Evolutionary conservation across 2,888 invertebrate species (phyloP), one percentile per base, ranked within the genome.

Genomic region (Timandra comae): DNA sequence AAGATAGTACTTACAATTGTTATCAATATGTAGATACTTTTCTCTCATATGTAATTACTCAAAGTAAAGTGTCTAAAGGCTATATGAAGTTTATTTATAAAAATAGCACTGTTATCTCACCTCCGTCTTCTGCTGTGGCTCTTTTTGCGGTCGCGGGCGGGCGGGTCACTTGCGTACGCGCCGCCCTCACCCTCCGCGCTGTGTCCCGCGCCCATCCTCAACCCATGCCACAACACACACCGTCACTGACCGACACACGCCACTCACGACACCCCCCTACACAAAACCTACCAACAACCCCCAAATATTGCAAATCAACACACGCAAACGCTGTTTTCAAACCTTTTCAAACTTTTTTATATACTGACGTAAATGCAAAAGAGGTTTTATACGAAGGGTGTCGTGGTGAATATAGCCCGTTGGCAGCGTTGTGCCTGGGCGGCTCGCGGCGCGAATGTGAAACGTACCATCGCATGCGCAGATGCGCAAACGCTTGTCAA

Each of bases 121-220:
- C 86, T 85, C 67, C 86, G 77, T 62, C 80, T 76, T 66, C 71
- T 78, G 48, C 59, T 73, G 41, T 73, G 63, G 19, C 55, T 59
- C 60, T 80, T 82, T 52, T 65, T 71, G 47, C 81, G 74, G 39
- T 76, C 68, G 33, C 71, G 73, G 61, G 82, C 68, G 56, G 85
- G 81, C 74, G 84, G 82, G 56, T 85, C 85, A 73, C 86, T 82
- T 30, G 82, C 77, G 63, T 72, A 78, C 44, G 81, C 81, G 64
- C 80, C 77, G 55, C 71, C 74, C 32, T 77, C 82, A 53, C 78
- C 80, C 61, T 86, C 86, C 63, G 80, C 84, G 66, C 86, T 86
- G 46, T 86, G 85, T 49, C 82, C 85, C 45, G 86, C 82, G 53
- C 86, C 86, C 84, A 85, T 86, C 60, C 61, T 56, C 79, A 75